Conservation (phyloP, 2,888 invertebrate species). For the Thymelicus lineola region DNA sequence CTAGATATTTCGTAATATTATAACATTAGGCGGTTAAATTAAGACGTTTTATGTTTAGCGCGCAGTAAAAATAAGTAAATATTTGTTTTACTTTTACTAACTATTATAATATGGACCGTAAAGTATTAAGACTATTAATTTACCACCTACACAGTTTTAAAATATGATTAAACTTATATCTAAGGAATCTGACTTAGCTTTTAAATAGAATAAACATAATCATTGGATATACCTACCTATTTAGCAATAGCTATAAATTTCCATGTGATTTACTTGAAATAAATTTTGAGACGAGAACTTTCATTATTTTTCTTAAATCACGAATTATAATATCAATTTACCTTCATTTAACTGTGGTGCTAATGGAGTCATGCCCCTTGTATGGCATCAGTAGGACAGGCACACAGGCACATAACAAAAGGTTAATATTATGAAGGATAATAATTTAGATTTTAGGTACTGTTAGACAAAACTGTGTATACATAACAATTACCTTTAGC, state of each 20-base stretch:
- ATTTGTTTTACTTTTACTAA: slow-evolving; percentile 18
- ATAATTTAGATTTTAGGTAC: too few relatives aligned
- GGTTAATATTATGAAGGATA: too few relatives aligned
- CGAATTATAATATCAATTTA: slow-evolving; percentile 39
- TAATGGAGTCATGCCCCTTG: neutral
- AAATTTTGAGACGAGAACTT: slow-evolving; percentile 45
- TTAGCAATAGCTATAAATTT: slow-evolving; percentile 35
- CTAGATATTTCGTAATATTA: slow-evolving; percentile 52
- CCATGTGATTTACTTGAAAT: slow-evolving; percentile 32
- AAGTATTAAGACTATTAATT: slow-evolving; percentile 19
- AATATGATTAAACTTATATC: slow-evolving; percentile 34
- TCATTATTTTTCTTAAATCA: slow-evolving; percentile 70
- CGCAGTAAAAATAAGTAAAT: slow-evolving; percentile 39
- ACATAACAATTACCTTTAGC: too few relatives aligned
- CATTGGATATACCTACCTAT: slow-evolving; percentile 21
- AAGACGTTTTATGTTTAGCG: slow-evolving; percentile 49
- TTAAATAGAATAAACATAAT: slow-evolving; percentile 35
- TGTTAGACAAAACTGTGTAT: too few relatives aligned
- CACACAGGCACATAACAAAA: too few relatives aligned
- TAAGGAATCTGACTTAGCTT: slow-evolving; percentile 36
- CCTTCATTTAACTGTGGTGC: neutral
- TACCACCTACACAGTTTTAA: slow-evolving; percentile 30
- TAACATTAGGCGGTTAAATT: slow-evolving; percentile 70
- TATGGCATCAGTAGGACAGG: too few relatives aligned
- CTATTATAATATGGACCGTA: slow-evolving; percentile 15